These are phyloP conservation scores for Pipistrellus kuhlii DNA, from an alignment of 2,797 vertebrate genomes.

Conservation along the genomic window DNA sequence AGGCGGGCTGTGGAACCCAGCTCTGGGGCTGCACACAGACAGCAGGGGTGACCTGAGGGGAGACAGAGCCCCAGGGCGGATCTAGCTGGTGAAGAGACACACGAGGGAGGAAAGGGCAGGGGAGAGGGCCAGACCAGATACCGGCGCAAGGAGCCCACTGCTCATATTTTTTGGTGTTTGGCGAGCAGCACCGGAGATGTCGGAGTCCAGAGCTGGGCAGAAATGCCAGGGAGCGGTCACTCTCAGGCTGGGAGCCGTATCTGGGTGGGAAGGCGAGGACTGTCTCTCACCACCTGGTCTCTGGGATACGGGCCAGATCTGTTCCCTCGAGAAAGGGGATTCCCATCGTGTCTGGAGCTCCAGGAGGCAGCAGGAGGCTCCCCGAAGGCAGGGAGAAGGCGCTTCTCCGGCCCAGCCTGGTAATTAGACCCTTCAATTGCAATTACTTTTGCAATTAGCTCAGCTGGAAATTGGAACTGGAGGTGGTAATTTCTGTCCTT, in stretches of 20 bases:
- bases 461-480: conserved; percentile 86
- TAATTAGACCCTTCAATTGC: conserved; percentile 88
- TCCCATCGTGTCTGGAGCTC: background rate
- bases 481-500: conserved; percentile 83
- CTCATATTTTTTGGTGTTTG: background rate
- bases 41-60: background rate
- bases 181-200: background rate
- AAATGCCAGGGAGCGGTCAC: background rate
- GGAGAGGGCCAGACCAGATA: background rate
- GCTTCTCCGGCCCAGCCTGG: conserved; percentile 83
- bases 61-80: background rate
- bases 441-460: conserved; percentile 89
- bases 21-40: background rate
- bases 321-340: background rate
- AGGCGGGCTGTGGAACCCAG: rapidly evolving
- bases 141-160: background rate
- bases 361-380: conserved; percentile 20
- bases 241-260: background rate
- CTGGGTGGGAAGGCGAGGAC: background rate
- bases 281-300: background rate
- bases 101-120: rapidly evolving
- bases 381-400: conserved; percentile 70
- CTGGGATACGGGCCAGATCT: background rate
- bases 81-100: rapidly evolving
- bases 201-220: background rate